Percentiles rank a stretch among this genome's conserved stretches.
Conservation (phyloP, 2,888 invertebrate genomes). For the Dione juno region DNA sequence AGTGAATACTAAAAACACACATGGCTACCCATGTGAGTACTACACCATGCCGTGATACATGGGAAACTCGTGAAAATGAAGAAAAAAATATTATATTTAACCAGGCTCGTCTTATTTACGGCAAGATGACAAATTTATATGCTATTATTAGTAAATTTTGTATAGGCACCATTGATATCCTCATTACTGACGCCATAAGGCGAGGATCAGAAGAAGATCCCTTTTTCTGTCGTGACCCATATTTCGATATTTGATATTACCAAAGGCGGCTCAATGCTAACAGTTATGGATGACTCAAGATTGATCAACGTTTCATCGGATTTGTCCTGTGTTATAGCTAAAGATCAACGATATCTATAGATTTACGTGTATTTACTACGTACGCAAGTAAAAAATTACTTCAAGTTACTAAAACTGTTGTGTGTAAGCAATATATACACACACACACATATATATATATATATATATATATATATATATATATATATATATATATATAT, state of each 20-base stretch:
- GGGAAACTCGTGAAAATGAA: too few relatives aligned
- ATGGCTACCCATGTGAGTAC: too few relatives aligned
- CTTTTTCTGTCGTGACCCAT: conserved; percentile 40
- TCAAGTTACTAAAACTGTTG: too few relatives aligned
- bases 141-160: conserved; percentile 4
- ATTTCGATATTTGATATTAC: conserved; percentile 39
- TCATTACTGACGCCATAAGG: conserved; percentile 28
- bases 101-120: neutral
- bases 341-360: conserved; percentile 24
- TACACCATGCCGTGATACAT: too few relatives aligned
- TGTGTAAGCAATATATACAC: too few relatives aligned
- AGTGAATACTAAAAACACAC: too few relatives aligned
- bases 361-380: too few relatives aligned
- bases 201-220: conserved; percentile 26
- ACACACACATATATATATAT: too few relatives aligned
- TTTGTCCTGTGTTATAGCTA: conserved; percentile 28
- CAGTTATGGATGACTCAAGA: conserved; percentile 36
- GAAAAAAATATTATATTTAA: neutral
- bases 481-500: too few relatives aligned
- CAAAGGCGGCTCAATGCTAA: conserved; percentile 36
- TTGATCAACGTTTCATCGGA: conserved; percentile 41
- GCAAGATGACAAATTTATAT: conserved; percentile 10
- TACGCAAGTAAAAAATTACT: too few relatives aligned
- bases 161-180: conserved; percentile 10
- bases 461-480: too few relatives aligned